phyloP scores from a whole-genome alignment of 2,888 invertebrate species.

The Amblyteles armatorius region DNA sequence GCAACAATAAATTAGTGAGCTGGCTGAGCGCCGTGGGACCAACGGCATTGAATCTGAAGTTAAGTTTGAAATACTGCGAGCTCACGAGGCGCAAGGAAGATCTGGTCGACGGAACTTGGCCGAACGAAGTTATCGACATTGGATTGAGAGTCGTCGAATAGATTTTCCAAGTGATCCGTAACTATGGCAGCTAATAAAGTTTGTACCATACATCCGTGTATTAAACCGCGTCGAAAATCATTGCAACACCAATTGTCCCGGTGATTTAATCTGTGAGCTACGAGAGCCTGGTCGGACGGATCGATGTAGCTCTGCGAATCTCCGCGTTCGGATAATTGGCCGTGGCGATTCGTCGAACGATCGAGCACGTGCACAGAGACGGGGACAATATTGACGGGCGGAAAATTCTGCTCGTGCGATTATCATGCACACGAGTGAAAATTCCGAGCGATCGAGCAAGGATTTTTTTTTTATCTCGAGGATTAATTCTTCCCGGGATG shows the following conservation, averaged over 20 bases:
- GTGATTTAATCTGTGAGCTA: conserved; percentile 26
- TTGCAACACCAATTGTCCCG: conserved; percentile 20
- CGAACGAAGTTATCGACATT: background rate
- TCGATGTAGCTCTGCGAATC: conserved; percentile 52
- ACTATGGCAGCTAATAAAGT: conserved; percentile 2
- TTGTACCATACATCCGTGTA: conserved; percentile 2
- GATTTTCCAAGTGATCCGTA: background rate
- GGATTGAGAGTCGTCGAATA: background rate
- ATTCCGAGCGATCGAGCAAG: background rate
- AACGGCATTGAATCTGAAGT: conserved; percentile 71
- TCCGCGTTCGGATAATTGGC: conserved; percentile 57
- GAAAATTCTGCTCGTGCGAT: background rate
- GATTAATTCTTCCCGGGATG: background rate
- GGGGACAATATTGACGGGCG: conserved; percentile 3
- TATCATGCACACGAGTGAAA: background rate
- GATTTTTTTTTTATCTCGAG: background rate
- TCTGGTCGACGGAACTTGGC: no score
- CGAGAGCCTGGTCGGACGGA: conserved; percentile 56
- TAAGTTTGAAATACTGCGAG: no score
- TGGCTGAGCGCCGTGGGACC: conserved; percentile 81
- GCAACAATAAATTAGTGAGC: conserved; percentile 81
- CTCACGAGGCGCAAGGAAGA: no score
- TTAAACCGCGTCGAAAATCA: background rate
- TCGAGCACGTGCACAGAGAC: conserved; percentile 10
- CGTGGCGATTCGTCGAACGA: conserved; percentile 28